These are phyloP conservation scores for Malthinus flaveolus DNA, from an alignment of 2,888 invertebrate genomes.

Conservation along the genomic window DNA sequence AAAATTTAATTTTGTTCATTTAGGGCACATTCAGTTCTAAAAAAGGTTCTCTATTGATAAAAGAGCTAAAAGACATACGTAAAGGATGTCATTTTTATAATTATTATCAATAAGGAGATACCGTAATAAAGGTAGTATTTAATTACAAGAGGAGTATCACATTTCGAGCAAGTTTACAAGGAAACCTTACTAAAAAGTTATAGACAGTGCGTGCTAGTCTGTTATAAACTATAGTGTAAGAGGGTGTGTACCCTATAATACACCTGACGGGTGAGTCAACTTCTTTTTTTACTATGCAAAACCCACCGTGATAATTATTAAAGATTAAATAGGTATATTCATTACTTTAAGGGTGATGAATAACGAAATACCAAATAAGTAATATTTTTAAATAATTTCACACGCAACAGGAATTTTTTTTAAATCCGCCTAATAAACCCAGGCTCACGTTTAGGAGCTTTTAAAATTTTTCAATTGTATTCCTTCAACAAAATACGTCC, in stretches of 20 bases:
- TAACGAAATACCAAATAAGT: background rate
- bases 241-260: constrained; percentile 30
- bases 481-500: no score
- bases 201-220: constrained; percentile 34
- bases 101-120: no score
- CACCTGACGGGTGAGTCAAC: constrained; percentile 39
- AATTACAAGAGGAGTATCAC: constrained; percentile 32
- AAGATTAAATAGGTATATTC: background rate
- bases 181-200: constrained; percentile 36
- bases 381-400: background rate
- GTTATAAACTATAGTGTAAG: constrained; percentile 26
- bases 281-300: constrained; percentile 34
- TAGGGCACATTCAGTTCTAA: no score
- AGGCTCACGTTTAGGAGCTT: no score
- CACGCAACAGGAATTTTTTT: no score
- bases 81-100: background rate
- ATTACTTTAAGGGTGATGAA: background rate
- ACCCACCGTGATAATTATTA: background rate
- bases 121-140: constrained; percentile 10
- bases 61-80: no score
- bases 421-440: no score
- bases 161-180: constrained; percentile 34
- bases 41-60: no score
- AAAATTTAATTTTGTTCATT: no score
- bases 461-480: no score